Conservation (phyloP, 2,113 vertebrate species). For the Channa maculata region DNA sequence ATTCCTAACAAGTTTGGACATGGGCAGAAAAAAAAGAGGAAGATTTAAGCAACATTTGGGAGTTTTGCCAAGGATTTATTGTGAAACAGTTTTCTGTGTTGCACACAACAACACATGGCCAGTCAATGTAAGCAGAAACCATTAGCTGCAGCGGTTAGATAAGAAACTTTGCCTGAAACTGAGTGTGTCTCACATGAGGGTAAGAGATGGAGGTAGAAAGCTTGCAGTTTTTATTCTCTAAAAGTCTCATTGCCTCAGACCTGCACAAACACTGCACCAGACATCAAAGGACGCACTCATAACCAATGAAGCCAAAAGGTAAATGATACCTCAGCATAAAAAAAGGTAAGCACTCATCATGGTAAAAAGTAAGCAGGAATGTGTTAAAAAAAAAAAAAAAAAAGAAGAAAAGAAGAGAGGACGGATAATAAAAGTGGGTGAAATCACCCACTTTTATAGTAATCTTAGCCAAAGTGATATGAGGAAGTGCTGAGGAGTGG, state of each 20-base stretch:
- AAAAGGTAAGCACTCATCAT: slow-evolving; percentile 21
- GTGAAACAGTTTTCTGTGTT: slow-evolving; percentile 31
- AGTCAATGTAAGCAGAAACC: no score
- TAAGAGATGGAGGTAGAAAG: neutral
- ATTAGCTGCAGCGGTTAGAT: neutral
- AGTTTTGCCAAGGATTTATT: slow-evolving; percentile 1
- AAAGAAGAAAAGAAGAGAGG: neutral
- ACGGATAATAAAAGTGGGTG: slow-evolving; percentile 23
- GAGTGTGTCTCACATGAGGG: slow-evolving; percentile 6
- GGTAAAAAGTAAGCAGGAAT: slow-evolving; percentile 15
- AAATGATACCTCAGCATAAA: slow-evolving; percentile 47
- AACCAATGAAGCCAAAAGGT: slow-evolving; percentile 39
- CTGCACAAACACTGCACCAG: slow-evolving; percentile 35
- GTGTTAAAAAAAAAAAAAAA: neutral
- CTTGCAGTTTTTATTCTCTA: slow-evolving; percentile 12
- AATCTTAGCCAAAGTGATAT: slow-evolving; percentile 34
- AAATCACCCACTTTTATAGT: slow-evolving; percentile 36
- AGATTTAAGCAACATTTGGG: slow-evolving; percentile 4
- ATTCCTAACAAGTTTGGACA: slow-evolving; percentile 5
- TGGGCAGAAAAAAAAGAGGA: slow-evolving; percentile 1
- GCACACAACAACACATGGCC: neutral
- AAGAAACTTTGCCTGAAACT: neutral
- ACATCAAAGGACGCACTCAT: slow-evolving; percentile 28
- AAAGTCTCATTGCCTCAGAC: slow-evolving; percentile 11
- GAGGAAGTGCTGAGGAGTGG: slow-evolving; percentile 40